Evolutionary conservation across 2,888 invertebrate genomes (phyloP).

Genomic region (Pterostichus niger): DNA sequence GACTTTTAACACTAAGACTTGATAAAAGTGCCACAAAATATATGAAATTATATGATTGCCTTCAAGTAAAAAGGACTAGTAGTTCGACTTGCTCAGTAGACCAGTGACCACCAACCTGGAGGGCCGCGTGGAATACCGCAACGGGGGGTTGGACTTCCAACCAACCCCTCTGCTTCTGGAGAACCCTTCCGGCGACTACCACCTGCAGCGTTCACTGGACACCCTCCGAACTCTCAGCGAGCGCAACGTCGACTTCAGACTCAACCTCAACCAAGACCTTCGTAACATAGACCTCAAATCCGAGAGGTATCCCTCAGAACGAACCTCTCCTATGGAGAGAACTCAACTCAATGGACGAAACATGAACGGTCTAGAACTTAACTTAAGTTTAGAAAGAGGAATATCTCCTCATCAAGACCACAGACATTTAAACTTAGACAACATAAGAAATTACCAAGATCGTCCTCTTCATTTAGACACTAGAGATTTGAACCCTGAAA

Average conservation of each 20-base stretch:
- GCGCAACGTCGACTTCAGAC: constrained; percentile 75
- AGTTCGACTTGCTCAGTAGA: constrained; percentile 13
- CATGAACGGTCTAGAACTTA: constrained; percentile 73
- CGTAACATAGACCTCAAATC: constrained; percentile 70
- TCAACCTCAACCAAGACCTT: constrained; percentile 74
- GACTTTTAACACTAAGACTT: not conserved
- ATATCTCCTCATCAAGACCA: constrained; percentile 53
- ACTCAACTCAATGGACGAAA: constrained; percentile 54
- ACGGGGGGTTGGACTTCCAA: constrained; percentile 76
- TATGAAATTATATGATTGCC: not conserved
- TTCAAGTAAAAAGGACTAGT: constrained; percentile 9
- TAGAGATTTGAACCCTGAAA: constrained; percentile 73
- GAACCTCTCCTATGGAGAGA: constrained; percentile 52
- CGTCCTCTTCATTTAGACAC: constrained; percentile 72
- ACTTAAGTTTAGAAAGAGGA: constrained; percentile 72
- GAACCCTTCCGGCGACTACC: constrained; percentile 73
- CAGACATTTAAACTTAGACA: constrained; percentile 51
- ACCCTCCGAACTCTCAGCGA: constrained; percentile 75
- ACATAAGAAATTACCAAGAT: constrained; percentile 60
- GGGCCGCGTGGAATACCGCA: constrained; percentile 76
- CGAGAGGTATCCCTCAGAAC: constrained; percentile 48
- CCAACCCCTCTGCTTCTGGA: constrained; percentile 74
- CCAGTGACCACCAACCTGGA: constrained; percentile 72
- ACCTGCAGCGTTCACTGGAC: constrained; percentile 76
- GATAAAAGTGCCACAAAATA: not conserved